A percentile compares a stretch with the other conserved stretches of the same genome.
Conservation (phyloP, 2,888 invertebrate species). For the Carabus problematicus region DNA sequence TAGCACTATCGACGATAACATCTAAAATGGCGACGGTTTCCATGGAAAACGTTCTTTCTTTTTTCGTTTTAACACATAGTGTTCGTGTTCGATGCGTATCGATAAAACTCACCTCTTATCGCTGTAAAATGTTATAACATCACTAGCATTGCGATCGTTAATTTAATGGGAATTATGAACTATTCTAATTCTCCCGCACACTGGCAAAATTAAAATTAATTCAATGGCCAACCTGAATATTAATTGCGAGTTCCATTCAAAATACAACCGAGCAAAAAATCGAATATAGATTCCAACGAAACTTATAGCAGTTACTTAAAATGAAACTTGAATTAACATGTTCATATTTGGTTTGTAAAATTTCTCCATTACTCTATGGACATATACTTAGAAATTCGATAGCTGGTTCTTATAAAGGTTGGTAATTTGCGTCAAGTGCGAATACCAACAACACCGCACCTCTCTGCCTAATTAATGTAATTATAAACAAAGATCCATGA, state of each 20-base stretch:
- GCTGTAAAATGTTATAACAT: neutral
- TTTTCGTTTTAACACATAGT: too few species aligned
- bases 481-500: neutral
- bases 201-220: conserved; percentile 38
- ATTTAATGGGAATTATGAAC: conserved; percentile 33
- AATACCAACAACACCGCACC: neutral
- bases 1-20: conserved; percentile 9
- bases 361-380: too few species aligned
- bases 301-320: too few species aligned
- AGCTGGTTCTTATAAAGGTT: too few species aligned
- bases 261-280: conserved; percentile 18
- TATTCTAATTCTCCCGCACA: conserved; percentile 30
- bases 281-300: too few species aligned
- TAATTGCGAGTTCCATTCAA: conserved; percentile 25
- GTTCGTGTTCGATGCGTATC: neutral
- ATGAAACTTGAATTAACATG: too few species aligned
- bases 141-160: conserved; percentile 1
- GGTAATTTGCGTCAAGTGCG: neutral
- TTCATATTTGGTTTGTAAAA: too few species aligned
- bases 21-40: conserved; percentile 7
- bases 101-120: conserved; percentile 1
- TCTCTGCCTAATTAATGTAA: neutral
- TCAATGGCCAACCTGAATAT: conserved; percentile 40
- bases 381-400: too few species aligned
- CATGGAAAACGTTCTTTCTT: neutral